Percentiles rank a stretch among this genome's conserved stretches.
Conservation (phyloP, 2,797 vertebrate genomes). For the Muraenolepis orangiensis region DNA sequence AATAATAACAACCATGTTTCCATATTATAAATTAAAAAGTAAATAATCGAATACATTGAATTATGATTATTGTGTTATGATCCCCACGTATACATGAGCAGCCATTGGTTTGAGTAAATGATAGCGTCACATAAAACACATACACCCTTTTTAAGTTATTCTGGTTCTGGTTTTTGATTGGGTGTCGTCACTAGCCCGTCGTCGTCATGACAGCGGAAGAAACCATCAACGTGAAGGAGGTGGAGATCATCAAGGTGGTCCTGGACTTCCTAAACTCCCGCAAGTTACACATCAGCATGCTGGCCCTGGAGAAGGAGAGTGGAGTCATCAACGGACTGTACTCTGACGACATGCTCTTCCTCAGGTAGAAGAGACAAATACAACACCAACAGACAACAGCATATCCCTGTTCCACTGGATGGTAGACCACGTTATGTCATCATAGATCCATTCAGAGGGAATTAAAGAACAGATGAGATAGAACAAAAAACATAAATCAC, state of each 20-base stretch:
- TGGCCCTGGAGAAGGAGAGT: conserved; percentile 97
- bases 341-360: conserved; percentile 98
- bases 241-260: conserved; percentile 97
- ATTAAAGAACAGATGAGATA: not conserved
- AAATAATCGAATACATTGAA: not conserved
- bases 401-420: not conserved
- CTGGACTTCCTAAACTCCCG: conserved; percentile 95
- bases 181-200: conserved; percentile 38
- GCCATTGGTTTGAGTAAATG: not conserved
- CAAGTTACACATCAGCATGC: conserved; percentile 98
- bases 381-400: not conserved
- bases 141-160: not conserved
- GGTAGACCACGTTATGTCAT: not conserved
- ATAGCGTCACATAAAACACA: not conserved
- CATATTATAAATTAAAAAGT: not conserved
- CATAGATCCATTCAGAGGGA: not conserved
- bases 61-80: not conserved
- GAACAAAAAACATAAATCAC: not conserved
- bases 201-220: conserved; percentile 97
- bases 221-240: conserved; percentile 98
- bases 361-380: conserved; percentile 75
- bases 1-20: no score
- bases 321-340: conserved; percentile 98
- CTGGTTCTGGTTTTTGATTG: not conserved
- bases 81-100: not conserved